Percentiles rank a stretch among this genome's conserved stretches.
These are phyloP conservation scores for Epinephelus malabaricus DNA, from an alignment of 2,797 vertebrate genomes.

Conservation along the genomic window DNA sequence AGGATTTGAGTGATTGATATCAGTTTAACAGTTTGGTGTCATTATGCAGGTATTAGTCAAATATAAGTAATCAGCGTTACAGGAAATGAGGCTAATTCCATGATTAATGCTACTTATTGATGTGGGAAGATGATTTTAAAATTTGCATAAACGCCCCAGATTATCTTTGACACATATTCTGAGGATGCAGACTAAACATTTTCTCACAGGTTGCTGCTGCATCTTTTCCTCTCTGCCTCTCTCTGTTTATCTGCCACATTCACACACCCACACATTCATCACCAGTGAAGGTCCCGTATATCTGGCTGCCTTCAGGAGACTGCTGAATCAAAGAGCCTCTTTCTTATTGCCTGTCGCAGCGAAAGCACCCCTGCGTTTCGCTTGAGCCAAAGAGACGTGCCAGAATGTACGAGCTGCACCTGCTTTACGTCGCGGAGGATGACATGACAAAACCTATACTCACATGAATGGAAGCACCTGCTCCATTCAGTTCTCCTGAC, in stretches of 20 bases:
- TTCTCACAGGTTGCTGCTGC: slow-evolving; percentile 19
- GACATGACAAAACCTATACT: slow-evolving; percentile 46
- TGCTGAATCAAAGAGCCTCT: slow-evolving; percentile 72
- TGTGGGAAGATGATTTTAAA: neutral
- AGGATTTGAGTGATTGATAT: neutral
- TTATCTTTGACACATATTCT: slow-evolving; percentile 10
- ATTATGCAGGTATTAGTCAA: slow-evolving; percentile 13
- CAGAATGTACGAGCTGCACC: slow-evolving; percentile 57
- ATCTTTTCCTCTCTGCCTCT: slow-evolving; percentile 31
- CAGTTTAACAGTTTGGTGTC: neutral
- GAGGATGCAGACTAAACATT: slow-evolving; percentile 31
- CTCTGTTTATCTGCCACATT: slow-evolving; percentile 58
- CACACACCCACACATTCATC: slow-evolving; percentile 63
- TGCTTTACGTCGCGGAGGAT: slow-evolving; percentile 41
- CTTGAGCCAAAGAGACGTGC: slow-evolving; percentile 31
- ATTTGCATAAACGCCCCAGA: neutral
- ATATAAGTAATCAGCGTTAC: slow-evolving; percentile 2
- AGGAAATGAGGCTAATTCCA: neutral
- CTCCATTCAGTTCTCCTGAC: slow-evolving; percentile 40
- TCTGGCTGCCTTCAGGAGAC: slow-evolving; percentile 59
- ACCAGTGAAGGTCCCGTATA: slow-evolving; percentile 51
- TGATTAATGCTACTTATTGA: neutral
- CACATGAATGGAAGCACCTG: slow-evolving; percentile 55
- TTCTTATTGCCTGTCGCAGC: slow-evolving; percentile 63
- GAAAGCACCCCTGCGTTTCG: slow-evolving; percentile 35